Percentiles rank a stretch among this genome's conserved stretches.
Evolutionary conservation across 1,140 invertebrate genomes (phyloP).

Genomic region (Bombus waltoni): DNA sequence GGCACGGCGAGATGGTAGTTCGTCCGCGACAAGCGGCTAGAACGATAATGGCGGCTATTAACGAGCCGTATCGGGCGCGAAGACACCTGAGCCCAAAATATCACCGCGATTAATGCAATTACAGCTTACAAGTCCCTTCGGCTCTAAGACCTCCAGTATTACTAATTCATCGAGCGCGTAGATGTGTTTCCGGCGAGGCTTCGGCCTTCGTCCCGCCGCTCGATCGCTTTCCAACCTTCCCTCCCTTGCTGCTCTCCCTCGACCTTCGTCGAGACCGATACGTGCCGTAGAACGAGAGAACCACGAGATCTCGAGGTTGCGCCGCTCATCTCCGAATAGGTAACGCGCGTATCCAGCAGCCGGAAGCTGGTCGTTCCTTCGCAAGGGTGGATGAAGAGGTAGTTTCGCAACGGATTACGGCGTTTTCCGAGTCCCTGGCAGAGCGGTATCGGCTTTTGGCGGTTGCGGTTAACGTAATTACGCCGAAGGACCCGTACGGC

Average conservation of each 20-base stretch:
- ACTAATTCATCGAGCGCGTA: slow-evolving; percentile 72
- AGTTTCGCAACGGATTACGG: slow-evolving; percentile 69
- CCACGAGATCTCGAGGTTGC: slow-evolving; percentile 4
- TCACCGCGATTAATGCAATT: slow-evolving; percentile 82
- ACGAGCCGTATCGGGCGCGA: slow-evolving; percentile 77
- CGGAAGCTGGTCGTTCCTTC: slow-evolving; percentile 21
- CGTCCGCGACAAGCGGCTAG: slow-evolving; percentile 56
- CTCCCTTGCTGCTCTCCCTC: neutral
- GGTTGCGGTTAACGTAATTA: slow-evolving; percentile 81
- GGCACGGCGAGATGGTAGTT: slow-evolving; percentile 33
- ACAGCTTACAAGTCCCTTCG: slow-evolving; percentile 81
- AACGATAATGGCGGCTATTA: slow-evolving; percentile 81
- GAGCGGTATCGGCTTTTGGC: slow-evolving; percentile 74
- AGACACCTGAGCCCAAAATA: slow-evolving; percentile 82
- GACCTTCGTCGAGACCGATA: slow-evolving; percentile 1
- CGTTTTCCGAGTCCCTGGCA: slow-evolving; percentile 64
- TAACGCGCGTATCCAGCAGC: slow-evolving; percentile 12
- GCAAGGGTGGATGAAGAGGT: slow-evolving; percentile 29
- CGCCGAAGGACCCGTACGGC: slow-evolving; percentile 75
- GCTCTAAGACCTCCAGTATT: slow-evolving; percentile 70
- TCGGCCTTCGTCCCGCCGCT: neutral
- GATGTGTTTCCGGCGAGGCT: slow-evolving; percentile 58
- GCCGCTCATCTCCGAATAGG: slow-evolving; percentile 3
- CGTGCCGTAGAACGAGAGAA: neutral
- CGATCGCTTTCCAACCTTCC: neutral